phyloP scores from a whole-genome alignment of 1,140 invertebrate species.

The Halesus radiatus region DNA sequence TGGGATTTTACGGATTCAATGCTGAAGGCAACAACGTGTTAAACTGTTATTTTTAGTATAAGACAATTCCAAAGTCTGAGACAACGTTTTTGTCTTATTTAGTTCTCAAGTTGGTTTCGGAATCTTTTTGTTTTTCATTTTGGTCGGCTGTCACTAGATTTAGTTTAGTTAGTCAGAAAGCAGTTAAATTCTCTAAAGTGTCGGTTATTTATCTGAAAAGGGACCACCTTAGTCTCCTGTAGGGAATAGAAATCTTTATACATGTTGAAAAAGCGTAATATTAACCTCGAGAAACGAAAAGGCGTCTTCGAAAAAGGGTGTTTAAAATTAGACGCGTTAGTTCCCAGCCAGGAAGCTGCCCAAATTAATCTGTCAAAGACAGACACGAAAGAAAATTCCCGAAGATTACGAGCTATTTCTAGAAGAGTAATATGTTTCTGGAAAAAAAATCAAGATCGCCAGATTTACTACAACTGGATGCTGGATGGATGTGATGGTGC shows the following conservation, averaged over 20 bases:
- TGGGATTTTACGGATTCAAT: neutral
- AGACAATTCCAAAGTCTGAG: too few relatives aligned
- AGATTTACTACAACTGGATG: neutral
- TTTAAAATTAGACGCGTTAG: constrained; percentile 18
- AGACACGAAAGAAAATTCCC: constrained; percentile 22
- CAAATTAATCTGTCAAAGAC: constrained; percentile 35
- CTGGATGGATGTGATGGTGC: too few relatives aligned
- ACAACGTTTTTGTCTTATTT: too few relatives aligned
- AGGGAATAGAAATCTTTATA: neutral
- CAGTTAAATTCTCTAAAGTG: too few relatives aligned
- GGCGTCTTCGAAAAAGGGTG: neutral
- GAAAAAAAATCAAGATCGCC: neutral
- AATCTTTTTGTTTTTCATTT: too few relatives aligned
- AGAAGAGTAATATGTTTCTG: neutral
- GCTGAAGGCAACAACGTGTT: neutral
- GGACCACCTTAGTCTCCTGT: neutral
- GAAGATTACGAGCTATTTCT: constrained; percentile 11
- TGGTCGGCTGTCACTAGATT: too few relatives aligned
- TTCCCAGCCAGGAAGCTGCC: constrained; percentile 12
- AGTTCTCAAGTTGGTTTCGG: too few relatives aligned
- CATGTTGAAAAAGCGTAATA: constrained; percentile 3
- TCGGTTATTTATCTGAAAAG: neutral
- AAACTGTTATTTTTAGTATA: neutral
- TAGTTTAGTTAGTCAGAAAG: too few relatives aligned
- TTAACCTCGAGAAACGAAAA: constrained; percentile 13